phyloP scores from a whole-genome alignment of 1,140 invertebrate species.

The Polypedilum pembai region DNA sequence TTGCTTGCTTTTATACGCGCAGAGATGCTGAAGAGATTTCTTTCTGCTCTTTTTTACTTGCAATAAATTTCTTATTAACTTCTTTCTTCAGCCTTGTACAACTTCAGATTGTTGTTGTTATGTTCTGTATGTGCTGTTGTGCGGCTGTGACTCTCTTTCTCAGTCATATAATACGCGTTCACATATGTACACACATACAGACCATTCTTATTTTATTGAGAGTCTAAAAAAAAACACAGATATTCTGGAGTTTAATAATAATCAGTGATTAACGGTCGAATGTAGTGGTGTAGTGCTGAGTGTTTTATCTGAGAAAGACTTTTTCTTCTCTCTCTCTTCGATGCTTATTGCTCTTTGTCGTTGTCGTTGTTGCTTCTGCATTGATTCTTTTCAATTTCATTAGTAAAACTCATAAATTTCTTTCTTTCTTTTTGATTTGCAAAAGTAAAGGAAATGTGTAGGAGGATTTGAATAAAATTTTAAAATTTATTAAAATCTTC shows the following conservation, averaged over 20 bases:
- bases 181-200: neutral
- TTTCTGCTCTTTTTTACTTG: slow-evolving; percentile 1
- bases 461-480: too few relatives aligned
- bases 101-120: neutral
- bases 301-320: slow-evolving; percentile 25
- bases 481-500: too few relatives aligned
- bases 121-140: neutral
- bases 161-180: neutral
- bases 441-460: too few relatives aligned
- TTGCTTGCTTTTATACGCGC: neutral
- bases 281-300: neutral
- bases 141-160: too few relatives aligned
- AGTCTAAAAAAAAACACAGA: neutral
- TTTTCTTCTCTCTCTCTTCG: neutral
- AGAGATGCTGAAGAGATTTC: neutral
- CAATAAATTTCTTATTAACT: slow-evolving; percentile 14
- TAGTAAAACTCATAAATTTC: too few relatives aligned
- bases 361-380: neutral
- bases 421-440: too few relatives aligned
- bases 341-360: slow-evolving; percentile 14
- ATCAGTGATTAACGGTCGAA: slow-evolving; percentile 5
- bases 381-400: neutral
- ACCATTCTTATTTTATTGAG: neutral
- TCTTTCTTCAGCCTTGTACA: neutral
- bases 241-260: slow-evolving; percentile 6